Evolutionary conservation across 2,888 invertebrate genomes (phyloP).

Genomic region (Leptura quadrifasciata): DNA sequence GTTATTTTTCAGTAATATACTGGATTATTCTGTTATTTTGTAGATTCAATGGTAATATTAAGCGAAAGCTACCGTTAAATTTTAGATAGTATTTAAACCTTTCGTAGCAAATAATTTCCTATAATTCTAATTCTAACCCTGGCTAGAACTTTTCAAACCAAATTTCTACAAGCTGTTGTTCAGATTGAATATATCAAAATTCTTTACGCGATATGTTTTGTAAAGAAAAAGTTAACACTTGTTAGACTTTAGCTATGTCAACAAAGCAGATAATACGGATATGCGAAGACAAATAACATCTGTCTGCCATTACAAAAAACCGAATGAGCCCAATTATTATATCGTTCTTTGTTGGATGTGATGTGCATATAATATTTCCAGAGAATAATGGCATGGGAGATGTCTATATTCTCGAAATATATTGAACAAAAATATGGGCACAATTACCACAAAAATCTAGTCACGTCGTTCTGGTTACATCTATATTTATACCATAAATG

Average conservation of each 20-base stretch:
- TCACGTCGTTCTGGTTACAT: no score
- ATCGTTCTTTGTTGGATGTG: not conserved
- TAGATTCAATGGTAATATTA: no score
- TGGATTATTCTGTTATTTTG: no score
- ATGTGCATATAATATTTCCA: not conserved
- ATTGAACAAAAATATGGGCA: not conserved
- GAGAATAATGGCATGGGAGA: not conserved
- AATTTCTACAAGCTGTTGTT: not conserved
- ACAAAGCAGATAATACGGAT: constrained; percentile 10
- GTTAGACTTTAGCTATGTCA: constrained; percentile 12
- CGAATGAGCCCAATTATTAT: constrained; percentile 19
- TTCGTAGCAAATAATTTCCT: no score
- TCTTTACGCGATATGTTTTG: not conserved
- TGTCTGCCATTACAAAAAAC: constrained; percentile 18
- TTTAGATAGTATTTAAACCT: no score
- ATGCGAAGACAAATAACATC: constrained; percentile 20
- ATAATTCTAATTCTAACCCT: no score
- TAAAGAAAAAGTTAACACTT: constrained; percentile 6
- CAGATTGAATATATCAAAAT: constrained; percentile 6
- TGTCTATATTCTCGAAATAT: not conserved
- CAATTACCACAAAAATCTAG: no score
- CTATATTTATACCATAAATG: no score
- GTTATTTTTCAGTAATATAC: no score
- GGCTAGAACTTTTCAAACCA: no score
- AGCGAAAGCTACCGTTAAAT: no score